Conservation (phyloP, 92 coral and sea anemone species). For the Phymanthus crucifer region DNA sequence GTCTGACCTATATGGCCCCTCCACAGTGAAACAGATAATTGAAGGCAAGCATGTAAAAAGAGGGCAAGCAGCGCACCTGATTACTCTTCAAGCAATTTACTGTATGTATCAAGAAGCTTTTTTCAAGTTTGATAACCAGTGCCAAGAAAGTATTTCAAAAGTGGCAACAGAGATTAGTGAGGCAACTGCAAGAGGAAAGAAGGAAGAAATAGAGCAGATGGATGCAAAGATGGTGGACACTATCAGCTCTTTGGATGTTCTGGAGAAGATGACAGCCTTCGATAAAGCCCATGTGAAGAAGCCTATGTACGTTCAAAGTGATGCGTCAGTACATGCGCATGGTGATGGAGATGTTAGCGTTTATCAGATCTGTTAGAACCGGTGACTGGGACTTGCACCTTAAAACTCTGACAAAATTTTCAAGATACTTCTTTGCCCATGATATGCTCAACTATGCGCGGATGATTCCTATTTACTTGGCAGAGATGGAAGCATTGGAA, state of each 20-base stretch:
- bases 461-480: conserved; percentile 61
- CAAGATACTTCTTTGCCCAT: conserved; percentile 58
- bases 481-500: conserved; percentile 49
- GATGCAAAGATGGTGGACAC: conserved; percentile 19
- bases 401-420: conserved; percentile 37
- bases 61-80: conserved; percentile 29
- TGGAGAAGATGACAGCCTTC: conserved; percentile 29
- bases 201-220: conserved; percentile 16
- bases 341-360: conserved; percentile 30
- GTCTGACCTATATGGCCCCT: conserved; percentile 20
- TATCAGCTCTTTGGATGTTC: conserved; percentile 19
- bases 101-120: conserved; percentile 37
- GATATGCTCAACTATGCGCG: conserved; percentile 59
- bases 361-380: conserved; percentile 43
- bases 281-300: conserved; percentile 17
- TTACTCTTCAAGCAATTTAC: conserved; percentile 32
- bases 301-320: conserved; percentile 40
- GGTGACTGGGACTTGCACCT: conserved; percentile 47
- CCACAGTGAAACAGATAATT: conserved; percentile 48
- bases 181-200: conserved; percentile 17
- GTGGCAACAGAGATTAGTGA: conserved; percentile 18
- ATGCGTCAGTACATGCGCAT: conserved; percentile 43
- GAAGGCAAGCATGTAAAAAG: conserved; percentile 51
- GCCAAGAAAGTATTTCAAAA: neutral
- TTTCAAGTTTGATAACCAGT: conserved; percentile 7